These are phyloP conservation scores for Euthynnus affinis DNA, from an alignment of 2,797 vertebrate species.

Conservation along the genomic window DNA sequence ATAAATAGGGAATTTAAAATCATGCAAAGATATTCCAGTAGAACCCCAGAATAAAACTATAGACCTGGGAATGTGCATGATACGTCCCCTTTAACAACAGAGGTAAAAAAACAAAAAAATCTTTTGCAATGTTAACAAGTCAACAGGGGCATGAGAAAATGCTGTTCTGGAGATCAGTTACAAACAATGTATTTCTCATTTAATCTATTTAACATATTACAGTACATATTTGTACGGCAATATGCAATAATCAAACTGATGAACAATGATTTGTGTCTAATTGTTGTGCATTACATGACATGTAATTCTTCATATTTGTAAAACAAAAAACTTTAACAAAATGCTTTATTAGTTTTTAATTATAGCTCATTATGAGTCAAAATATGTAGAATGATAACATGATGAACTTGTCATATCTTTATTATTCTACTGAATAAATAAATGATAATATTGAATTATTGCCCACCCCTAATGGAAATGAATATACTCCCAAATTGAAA, in stretches of 20 bases:
- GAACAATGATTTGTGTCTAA: no score
- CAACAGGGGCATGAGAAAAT: no score
- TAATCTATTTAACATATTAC: no score
- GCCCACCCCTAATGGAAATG: neutral
- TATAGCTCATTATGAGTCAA: neutral
- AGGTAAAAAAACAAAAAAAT: no score
- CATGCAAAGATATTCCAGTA: neutral
- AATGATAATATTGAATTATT: conserved; percentile 1
- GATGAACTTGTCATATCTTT: neutral
- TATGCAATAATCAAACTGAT: no score
- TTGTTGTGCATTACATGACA: no score
- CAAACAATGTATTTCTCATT: no score
- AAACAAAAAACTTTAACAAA: no score
- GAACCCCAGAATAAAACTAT: neutral
- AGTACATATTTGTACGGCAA: no score
- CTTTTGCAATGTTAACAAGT: no score
- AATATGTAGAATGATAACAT: neutral
- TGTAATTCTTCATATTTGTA: no score
- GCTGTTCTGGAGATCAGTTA: no score
- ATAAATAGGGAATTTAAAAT: neutral
- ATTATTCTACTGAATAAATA: neutral
- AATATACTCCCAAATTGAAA: neutral
- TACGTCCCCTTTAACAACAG: neutral
- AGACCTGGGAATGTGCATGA: neutral
- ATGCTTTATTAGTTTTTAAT: neutral